These are phyloP conservation scores for Smittia sp. DNA, from an alignment of 2,888 invertebrate genomes.

Conservation along the genomic window DNA sequence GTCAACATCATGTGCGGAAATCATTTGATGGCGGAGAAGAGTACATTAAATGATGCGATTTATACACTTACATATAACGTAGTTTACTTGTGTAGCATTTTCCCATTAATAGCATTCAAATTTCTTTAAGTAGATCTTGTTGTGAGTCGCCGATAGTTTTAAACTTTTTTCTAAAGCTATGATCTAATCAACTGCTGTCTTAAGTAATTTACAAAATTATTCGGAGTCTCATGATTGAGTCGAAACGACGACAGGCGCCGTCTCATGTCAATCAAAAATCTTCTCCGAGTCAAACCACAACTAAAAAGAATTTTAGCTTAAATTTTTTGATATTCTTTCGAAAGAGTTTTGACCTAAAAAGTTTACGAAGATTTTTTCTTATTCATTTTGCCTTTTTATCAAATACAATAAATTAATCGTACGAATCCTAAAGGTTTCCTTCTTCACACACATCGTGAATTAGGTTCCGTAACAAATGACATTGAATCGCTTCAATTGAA, in stretches of 20 bases:
- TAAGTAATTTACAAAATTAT: constrained; percentile 24
- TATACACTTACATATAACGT: constrained; percentile 8
- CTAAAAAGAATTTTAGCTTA: not conserved
- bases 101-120: constrained; percentile 12
- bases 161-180: constrained; percentile 32
- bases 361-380: not conserved
- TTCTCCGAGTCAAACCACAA: not conserved
- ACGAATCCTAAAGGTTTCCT: not conserved
- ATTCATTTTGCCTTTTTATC: not conserved
- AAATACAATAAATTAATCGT: not conserved
- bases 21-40: not conserved
- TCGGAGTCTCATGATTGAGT: not conserved
- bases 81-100: constrained; percentile 1
- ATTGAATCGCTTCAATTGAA: too few relatives aligned
- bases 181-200: constrained; percentile 16
- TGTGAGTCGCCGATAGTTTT: constrained; percentile 15
- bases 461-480: too few relatives aligned
- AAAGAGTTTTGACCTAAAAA: too few relatives aligned
- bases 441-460: too few relatives aligned
- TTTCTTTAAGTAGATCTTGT: not conserved
- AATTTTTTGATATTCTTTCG: too few relatives aligned
- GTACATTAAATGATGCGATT: constrained; percentile 5
- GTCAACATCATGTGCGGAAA: not conserved
- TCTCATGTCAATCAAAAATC: not conserved
- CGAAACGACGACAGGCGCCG: not conserved